Evolutionary conservation across 2,113 vertebrate genomes (phyloP), one percentile per base, ranked within the genome.

Genomic region (Malurus cyaneus): DNA sequence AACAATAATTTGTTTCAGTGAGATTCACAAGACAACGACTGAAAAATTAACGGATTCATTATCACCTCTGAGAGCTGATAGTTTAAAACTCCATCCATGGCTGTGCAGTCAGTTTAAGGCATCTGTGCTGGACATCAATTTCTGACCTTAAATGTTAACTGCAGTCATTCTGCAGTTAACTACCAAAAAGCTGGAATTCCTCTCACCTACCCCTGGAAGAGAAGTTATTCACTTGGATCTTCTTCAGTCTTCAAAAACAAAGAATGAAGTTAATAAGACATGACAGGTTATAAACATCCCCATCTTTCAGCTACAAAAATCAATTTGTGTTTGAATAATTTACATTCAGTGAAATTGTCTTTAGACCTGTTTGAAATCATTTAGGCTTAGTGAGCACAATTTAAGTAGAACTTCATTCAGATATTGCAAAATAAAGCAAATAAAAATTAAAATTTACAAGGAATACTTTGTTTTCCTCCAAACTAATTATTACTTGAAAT

Each of bases 401-500:
- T 93, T 76, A 60, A 94, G 79, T 86, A 94, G 44, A 97, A 79
- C 39, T 95, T 96, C 87, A 94, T 96, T 94, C 54, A 95, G 93
- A 36, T 78, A 96, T 29, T 95, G 71, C 87, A 94, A 97, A 91
- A 95, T 60, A 83, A 93, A 96, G 80, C 70, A 88, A 77, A 62
- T 61, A 56, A 92, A 96, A 96, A 92, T 78, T n/a, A 77, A 86
- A 77, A 92, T 95, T 96, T 93, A 95, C 73, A 95, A 94, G 88
- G 93, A 97, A 62, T 89, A 79, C 59, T 97, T 97, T 23, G 36
- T 94, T 96, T 91, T 88, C 88, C 92, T 96, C 89, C 94, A 93
- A 96, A 94, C 53, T 95, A n/a, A 21, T 97, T 94, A 94, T 96
- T 92, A 95, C 61, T 87, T 91, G 59, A 70, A 97, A 95, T 23